Evolutionary conservation across 1,140 invertebrate species (phyloP).

Genomic region (Myzus persicae): DNA sequence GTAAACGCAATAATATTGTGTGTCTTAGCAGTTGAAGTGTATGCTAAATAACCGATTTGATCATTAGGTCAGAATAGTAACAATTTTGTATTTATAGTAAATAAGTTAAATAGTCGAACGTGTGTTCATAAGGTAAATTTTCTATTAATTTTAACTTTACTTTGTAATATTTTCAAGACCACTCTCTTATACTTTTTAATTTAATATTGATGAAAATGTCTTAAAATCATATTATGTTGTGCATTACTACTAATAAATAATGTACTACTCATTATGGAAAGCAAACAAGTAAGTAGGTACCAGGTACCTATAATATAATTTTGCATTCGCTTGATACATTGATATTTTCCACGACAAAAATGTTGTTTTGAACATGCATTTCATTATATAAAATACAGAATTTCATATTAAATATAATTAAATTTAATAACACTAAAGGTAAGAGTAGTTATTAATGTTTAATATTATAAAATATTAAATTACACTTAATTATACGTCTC

Average conservation of each 20-base stretch:
- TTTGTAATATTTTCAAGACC: not conserved
- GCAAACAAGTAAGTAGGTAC: not conserved
- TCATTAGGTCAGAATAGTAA: not conserved
- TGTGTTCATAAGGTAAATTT: not conserved
- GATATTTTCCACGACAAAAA: not conserved
- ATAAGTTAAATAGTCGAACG: not conserved
- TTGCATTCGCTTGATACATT: not conserved
- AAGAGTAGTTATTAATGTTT: not conserved
- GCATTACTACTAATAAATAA: constrained; percentile 5
- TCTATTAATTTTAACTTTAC: not conserved
- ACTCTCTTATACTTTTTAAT: not conserved
- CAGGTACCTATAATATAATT: no score
- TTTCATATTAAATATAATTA: not conserved
- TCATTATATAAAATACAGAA: not conserved
- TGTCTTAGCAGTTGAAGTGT: no score
- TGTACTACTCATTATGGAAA: not conserved
- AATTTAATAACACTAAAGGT: not conserved
- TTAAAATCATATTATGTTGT: not conserved
- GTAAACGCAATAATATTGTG: no score
- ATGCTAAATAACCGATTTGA: no score
- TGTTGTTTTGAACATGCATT: not conserved
- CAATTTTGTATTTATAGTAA: not conserved
- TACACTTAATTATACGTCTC: not conserved
- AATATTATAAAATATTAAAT: not conserved
- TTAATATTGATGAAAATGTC: not conserved